Conservation (phyloP, 2,888 invertebrate species). For the Ectemnius cavifrons region DNA sequence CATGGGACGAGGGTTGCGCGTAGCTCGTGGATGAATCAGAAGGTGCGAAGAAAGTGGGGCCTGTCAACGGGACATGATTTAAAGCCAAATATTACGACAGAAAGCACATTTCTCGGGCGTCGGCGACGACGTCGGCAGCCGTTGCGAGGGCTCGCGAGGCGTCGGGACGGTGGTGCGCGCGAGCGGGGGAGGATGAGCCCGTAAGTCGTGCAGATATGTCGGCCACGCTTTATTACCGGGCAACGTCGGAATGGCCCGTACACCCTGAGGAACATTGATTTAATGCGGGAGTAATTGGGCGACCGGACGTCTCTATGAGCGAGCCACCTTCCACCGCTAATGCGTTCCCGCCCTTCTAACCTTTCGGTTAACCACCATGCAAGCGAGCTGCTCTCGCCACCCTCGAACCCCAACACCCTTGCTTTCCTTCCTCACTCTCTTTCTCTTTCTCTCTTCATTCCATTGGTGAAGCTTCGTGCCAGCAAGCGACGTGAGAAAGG, state of each 20-base stretch:
- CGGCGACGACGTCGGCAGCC: conserved; percentile 12
- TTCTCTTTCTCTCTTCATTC: conserved; percentile 16
- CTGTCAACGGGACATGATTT: conserved; percentile 77
- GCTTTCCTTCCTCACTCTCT: conserved; percentile 19
- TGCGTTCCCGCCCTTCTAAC: conserved; percentile 60
- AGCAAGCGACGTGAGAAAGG: conserved; percentile 54
- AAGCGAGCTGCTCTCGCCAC: conserved; percentile 25
- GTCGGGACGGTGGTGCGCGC: conserved; percentile 34
- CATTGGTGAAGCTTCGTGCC: not conserved
- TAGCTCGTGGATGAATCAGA: conserved; percentile 57
- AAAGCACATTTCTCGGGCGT: conserved; percentile 72
- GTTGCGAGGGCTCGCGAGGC: conserved; percentile 8
- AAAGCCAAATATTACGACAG: conserved; percentile 78
- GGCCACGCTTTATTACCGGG: conserved; percentile 75
- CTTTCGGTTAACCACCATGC: conserved; percentile 62
- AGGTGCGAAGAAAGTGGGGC: conserved; percentile 59
- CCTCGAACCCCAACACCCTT: conserved; percentile 18
- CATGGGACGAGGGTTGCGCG: not conserved
- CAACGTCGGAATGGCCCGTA: conserved; percentile 61
- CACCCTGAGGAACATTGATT: conserved; percentile 75
- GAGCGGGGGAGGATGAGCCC: conserved; percentile 56
- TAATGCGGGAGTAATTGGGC: conserved; percentile 78
- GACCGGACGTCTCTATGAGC: conserved; percentile 75
- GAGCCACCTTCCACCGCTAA: conserved; percentile 67
- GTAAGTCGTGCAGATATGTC: conserved; percentile 72